A percentile compares a stretch with the other conserved stretches of the same genome.
Evolutionary conservation across 2,113 vertebrate species (phyloP).

Genomic region (Natator depressus): DNA sequence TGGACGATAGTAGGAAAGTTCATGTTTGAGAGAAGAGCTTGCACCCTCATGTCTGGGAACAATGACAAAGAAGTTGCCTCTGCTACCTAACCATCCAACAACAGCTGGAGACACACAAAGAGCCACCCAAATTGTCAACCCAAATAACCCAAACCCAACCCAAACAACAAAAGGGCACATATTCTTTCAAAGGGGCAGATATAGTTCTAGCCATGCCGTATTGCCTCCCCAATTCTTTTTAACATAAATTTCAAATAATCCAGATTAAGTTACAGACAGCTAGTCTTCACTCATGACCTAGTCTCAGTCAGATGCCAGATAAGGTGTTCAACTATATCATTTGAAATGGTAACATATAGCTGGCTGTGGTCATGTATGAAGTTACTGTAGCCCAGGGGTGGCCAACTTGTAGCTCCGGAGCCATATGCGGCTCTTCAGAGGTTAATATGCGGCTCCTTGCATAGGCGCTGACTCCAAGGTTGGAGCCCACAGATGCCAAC

Average conservation of each 20-base stretch:
- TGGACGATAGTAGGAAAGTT: neutral
- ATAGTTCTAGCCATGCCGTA: neutral
- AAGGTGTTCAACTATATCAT: neutral
- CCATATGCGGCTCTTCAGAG: no score
- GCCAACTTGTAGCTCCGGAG: no score
- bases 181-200: neutral
- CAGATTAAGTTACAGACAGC: neutral
- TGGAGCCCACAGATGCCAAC: no score
- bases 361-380: neutral
- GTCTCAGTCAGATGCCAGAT: neutral
- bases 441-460: no score
- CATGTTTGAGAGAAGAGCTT: neutral
- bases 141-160: neutral
- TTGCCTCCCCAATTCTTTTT: neutral
- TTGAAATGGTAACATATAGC: neutral
- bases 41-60: neutral
- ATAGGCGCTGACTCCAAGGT: no score
- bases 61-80: no score
- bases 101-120: no score
- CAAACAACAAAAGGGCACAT: neutral
- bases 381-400: neutral
- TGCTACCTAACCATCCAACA: no score
- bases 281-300: rapidly evolving
- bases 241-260: neutral
- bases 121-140: no score